A percentile compares a stretch with the other conserved stretches of the same genome.
Evolutionary conservation across 2,888 invertebrate species (phyloP).

Genomic region (Hedychridium roseum): DNA sequence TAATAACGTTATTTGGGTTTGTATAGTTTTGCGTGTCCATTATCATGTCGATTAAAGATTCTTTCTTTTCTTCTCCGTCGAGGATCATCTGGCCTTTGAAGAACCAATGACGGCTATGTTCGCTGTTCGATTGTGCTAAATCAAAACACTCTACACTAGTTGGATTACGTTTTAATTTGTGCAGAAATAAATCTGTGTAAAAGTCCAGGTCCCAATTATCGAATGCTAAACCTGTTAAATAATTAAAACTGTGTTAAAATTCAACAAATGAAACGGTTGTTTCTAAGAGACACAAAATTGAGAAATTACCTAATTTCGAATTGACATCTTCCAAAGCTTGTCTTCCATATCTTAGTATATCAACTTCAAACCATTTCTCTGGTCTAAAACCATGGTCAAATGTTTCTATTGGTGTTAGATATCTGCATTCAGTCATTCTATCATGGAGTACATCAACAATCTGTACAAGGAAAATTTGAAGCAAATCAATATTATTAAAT

Average conservation of each 20-base stretch:
- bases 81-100: conserved; percentile 87
- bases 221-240: conserved; percentile 80
- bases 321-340: conserved; percentile 85
- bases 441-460: conserved; percentile 79
- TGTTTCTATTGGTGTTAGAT: conserved; percentile 70
- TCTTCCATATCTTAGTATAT: conserved; percentile 80
- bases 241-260: not conserved
- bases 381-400: conserved; percentile 68
- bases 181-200: conserved; percentile 85
- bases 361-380: conserved; percentile 84
- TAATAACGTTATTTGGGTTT: conserved; percentile 94
- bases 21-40: conserved; percentile 85
- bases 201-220: conserved; percentile 92
- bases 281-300: conserved; percentile 1
- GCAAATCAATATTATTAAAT: not conserved
- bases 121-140: conserved; percentile 97
- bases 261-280: not conserved
- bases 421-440: conserved; percentile 92
- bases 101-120: conserved; percentile 99
- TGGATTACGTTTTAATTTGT: conserved; percentile 87
- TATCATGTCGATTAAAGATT: conserved; percentile 92
- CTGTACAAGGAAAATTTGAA: conserved; percentile 32
- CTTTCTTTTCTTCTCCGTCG: conserved; percentile 79
- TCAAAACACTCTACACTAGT: conserved; percentile 98
- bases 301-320: conserved; percentile 71